These are phyloP conservation scores for Hemithea aestivaria DNA, from an alignment of 2,888 invertebrate genomes.

Conservation along the genomic window DNA sequence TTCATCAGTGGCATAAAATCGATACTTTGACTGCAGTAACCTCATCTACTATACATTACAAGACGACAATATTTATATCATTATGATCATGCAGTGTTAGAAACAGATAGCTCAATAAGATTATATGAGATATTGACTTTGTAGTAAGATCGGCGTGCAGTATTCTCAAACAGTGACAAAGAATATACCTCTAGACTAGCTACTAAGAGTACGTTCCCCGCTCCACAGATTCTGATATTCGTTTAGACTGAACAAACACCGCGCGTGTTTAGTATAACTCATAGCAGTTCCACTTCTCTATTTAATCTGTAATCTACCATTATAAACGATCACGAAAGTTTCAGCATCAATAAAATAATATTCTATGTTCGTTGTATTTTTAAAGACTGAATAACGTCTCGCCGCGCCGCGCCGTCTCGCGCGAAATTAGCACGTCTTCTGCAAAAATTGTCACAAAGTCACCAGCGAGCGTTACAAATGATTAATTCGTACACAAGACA, in stretches of 20 bases:
- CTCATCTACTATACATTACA: constrained; percentile 25
- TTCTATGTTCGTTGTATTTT: constrained; percentile 8
- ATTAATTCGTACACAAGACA: constrained; percentile 35
- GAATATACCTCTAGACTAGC: too few species aligned
- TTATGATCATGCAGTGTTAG: neutral
- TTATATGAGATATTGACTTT: too few species aligned
- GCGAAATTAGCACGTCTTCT: constrained; percentile 14
- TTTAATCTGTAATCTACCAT: too few species aligned
- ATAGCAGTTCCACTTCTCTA: too few species aligned
- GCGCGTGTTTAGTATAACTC: too few species aligned
- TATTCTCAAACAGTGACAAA: too few species aligned
- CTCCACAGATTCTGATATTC: too few species aligned
- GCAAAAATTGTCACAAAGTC: constrained; percentile 31
- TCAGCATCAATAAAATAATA: constrained; percentile 11
- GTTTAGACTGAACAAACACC: too few species aligned
- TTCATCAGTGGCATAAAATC: constrained; percentile 6
- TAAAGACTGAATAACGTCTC: constrained; percentile 21
- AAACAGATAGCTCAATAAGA: neutral
- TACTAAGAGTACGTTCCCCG: too few species aligned
- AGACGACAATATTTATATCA: constrained; percentile 22
- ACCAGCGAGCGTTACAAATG: constrained; percentile 30
- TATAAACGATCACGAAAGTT: too few species aligned
- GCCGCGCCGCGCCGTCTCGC: neutral
- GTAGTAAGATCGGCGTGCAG: too few species aligned
- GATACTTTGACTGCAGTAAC: constrained; percentile 6